Evolutionary conservation across 2,888 invertebrate genomes (phyloP).

Genomic region (Hermodice carunculata): DNA sequence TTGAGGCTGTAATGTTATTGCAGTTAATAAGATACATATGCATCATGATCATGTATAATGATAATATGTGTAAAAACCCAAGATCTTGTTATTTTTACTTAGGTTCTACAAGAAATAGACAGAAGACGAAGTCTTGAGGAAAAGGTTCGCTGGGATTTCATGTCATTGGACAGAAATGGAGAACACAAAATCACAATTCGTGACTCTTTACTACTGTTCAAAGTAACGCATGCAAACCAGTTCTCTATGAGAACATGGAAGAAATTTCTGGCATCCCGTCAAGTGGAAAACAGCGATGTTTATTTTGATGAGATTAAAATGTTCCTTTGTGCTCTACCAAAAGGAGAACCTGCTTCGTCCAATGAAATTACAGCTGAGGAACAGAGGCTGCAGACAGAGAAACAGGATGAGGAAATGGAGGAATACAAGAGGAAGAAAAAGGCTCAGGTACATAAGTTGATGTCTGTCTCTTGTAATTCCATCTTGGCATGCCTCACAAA

Average conservation of each 20-base stretch:
- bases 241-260: constrained; percentile 60
- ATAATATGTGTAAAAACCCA: no score
- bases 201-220: constrained; percentile 57
- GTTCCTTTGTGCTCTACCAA: constrained; percentile 55
- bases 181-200: constrained; percentile 48
- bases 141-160: constrained; percentile 62
- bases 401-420: not conserved
- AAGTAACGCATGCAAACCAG: constrained; percentile 57
- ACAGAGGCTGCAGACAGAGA: not conserved
- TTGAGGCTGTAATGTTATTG: no score
- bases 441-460: no score
- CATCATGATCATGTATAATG: no score
- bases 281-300: no score
- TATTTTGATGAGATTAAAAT: constrained; percentile 59
- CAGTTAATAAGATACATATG: no score
- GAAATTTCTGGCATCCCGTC: constrained; percentile 49
- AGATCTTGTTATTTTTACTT: not conserved
- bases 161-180: constrained; percentile 36
- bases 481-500: no score
- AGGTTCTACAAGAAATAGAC: constrained; percentile 52
- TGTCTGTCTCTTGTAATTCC: no score
- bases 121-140: constrained; percentile 53
- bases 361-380: not conserved
- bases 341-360: not conserved
- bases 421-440: no score